A percentile compares a stretch with the other conserved stretches of the same genome.
phyloP scores from a whole-genome alignment of 2,888 invertebrate genomes.

The Lasioglossum malachurum region DNA sequence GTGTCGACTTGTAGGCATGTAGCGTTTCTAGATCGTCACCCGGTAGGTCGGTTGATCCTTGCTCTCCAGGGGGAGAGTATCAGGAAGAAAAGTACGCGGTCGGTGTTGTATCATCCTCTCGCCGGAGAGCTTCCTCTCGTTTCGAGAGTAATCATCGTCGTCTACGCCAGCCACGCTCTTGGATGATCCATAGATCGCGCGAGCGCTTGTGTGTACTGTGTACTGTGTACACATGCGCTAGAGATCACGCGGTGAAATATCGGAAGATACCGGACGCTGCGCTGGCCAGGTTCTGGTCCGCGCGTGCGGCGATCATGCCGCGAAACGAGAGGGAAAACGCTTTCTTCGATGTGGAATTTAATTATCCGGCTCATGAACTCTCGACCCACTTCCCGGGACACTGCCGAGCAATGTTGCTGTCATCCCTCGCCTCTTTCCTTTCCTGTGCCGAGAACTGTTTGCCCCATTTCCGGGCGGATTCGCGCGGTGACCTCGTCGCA shows the following conservation, averaged over 20 bases:
- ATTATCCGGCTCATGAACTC: constrained; percentile 81
- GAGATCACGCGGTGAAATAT: constrained; percentile 11
- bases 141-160: constrained; percentile 71
- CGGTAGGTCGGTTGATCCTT: constrained; percentile 38
- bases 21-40: constrained; percentile 10
- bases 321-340: constrained; percentile 81
- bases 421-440: constrained; percentile 38
- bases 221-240: background rate
- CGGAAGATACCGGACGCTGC: constrained; percentile 37
- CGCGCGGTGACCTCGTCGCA: constrained; percentile 13
- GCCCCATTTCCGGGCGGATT: constrained; percentile 42
- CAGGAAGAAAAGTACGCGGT: constrained; percentile 78
- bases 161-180: background rate
- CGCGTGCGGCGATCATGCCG: constrained; percentile 41
- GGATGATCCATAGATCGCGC: background rate
- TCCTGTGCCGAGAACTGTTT: constrained; percentile 26
- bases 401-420: constrained; percentile 47
- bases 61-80: constrained; percentile 60
- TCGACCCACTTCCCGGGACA: constrained; percentile 78
- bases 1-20: background rate
- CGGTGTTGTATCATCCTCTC: constrained; percentile 71
- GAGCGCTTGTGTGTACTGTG: background rate
- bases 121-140: constrained; percentile 74
- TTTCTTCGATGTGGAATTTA: constrained; percentile 82
- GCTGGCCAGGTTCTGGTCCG: constrained; percentile 40